Percentiles rank a stretch among this genome's conserved stretches.
Evolutionary conservation across 2,113 vertebrate species (phyloP).

Genomic region (Ctenomys sociabilis): DNA sequence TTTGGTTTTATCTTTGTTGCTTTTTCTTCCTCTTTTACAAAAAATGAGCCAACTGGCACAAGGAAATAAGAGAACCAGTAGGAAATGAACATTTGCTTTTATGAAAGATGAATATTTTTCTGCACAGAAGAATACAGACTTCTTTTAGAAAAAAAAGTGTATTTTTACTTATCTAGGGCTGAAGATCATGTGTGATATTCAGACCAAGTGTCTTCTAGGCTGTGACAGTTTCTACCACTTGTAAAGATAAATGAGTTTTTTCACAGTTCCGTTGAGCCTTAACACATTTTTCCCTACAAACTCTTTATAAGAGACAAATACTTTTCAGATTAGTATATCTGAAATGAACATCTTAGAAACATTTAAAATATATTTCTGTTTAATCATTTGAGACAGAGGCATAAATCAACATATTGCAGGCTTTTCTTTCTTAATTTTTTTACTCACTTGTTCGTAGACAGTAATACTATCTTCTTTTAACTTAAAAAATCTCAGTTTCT

Average conservation of each 20-base stretch:
- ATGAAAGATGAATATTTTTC: background rate
- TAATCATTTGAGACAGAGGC: constrained; percentile 1
- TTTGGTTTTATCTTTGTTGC: too few species aligned
- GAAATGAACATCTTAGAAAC: background rate
- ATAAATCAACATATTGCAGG: background rate
- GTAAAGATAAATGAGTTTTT: background rate
- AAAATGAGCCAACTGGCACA: background rate
- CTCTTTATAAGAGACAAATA: background rate
- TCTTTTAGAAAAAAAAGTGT: constrained; percentile 38
- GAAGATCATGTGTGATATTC: constrained; percentile 8
- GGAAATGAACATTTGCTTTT: constrained; percentile 37
- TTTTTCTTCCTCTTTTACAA: background rate
- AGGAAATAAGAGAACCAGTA: constrained; percentile 7
- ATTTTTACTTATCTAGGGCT: background rate
- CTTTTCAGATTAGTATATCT: background rate
- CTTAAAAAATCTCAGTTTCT: background rate
- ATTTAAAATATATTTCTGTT: constrained; percentile 33
- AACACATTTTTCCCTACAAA: background rate
- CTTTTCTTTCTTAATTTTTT: background rate
- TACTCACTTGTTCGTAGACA: background rate
- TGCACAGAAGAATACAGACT: background rate
- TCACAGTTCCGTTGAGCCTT: background rate
- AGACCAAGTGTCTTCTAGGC: constrained; percentile 20
- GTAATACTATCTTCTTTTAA: background rate
- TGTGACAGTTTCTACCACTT: constrained; percentile 38